Percentiles rank a stretch among this genome's conserved stretches.
These are phyloP conservation scores for Anoplolepis gracilipes DNA, from an alignment of 1,140 invertebrate species.

Conservation along the genomic window DNA sequence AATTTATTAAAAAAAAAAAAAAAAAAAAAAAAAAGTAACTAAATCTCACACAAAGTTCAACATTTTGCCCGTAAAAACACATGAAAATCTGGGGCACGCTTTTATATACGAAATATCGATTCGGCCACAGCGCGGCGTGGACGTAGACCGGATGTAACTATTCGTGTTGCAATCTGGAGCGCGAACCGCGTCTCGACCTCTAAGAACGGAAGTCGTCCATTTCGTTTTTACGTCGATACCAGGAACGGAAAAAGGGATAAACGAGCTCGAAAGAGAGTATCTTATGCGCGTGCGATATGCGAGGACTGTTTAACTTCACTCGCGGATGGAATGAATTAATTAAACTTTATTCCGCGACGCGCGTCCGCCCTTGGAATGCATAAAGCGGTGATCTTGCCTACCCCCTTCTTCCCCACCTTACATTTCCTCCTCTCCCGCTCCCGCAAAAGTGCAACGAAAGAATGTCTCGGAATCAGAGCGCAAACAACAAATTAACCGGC, in stretches of 20 bases:
- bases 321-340: constrained; percentile 37
- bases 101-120: constrained; percentile 53
- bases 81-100: constrained; percentile 51
- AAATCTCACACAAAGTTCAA: constrained; percentile 16
- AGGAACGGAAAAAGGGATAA: not conserved
- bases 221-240: constrained; percentile 41
- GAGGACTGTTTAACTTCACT: not conserved
- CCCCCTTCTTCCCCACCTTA: not conserved
- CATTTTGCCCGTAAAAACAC: constrained; percentile 54
- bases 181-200: not conserved
- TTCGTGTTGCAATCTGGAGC: constrained; percentile 49
- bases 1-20: constrained; percentile 31
- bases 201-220: constrained; percentile 47
- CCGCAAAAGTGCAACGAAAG: constrained; percentile 20
- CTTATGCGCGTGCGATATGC: not conserved
- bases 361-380: constrained; percentile 27
- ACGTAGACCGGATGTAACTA: constrained; percentile 42
- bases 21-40: constrained; percentile 6
- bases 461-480: constrained; percentile 58
- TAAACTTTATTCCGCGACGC: constrained; percentile 34
- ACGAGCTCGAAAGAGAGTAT: not conserved
- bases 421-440: not conserved
- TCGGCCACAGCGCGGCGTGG: not conserved
- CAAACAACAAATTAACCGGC: constrained; percentile 69
- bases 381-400: not conserved